Base-by-base conservation (phyloP, 2,888 invertebrate genomes). In the Calephelis perditalis region DNA sequence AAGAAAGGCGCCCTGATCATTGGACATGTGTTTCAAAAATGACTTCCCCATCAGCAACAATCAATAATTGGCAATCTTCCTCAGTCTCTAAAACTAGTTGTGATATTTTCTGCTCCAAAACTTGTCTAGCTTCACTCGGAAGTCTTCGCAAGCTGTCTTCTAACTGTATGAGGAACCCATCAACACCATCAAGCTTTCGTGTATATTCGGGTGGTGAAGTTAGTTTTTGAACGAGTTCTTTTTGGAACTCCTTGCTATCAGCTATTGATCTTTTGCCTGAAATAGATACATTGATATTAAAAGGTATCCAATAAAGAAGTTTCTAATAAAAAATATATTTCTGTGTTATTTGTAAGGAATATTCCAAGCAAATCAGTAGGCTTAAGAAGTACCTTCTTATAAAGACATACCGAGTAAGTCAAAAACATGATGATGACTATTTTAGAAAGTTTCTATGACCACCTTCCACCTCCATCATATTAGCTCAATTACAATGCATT, bases 121-220 rank as follows among this genome's bases (percentile, higher is more conserved):
- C 54, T 54, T 7, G 10, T 11, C 54, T 54, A 7, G 54, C 36
- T 7, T 54, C 36, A 36, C 11, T n/a, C 5, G 54, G 54, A 0
- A 54, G n/a, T 54, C 54, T 35, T n/a, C 54, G 54, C 36, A 54
- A 10, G 36, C 54, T 54, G n/a, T 54, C 54, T n/a, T 35, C 52
- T 52, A 52, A 11, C 26, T 52, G 54, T 36, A 54, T 35, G 7
- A 54, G 54, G 4, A 54, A 54, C 7, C 54, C 54, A 10, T 54
- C 36, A 3, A 54, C 26, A 26, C 52, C 52, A 35, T 52, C 52
- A 35, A 52, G 52, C 52, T 52, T 52, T 52, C 35, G 26, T 11
- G 35, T 15, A 6, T 10, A 35, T 26, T 52, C 49, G n/a, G 26
- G 26, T 52, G 49, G 26, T 35, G 35, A 1, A 10, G 49, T 5